Percentiles rank a stretch among this genome's conserved stretches.
Evolutionary conservation across 2,113 vertebrate genomes (phyloP).

Genomic region (Lichenostomus cassidix): DNA sequence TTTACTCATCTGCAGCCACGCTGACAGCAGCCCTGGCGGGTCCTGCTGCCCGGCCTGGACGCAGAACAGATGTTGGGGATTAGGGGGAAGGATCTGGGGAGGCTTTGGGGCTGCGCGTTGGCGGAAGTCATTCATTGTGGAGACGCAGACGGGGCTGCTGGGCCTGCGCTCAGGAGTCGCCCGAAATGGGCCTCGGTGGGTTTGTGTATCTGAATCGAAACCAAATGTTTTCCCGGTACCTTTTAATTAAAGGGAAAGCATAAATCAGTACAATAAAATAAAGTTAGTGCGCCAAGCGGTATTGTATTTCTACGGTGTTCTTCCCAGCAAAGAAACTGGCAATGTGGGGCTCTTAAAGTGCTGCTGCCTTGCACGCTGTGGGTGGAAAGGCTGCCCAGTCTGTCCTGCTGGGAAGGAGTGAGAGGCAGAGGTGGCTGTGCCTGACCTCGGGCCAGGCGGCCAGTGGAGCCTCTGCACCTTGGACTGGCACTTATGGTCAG

Average conservation of each 20-base stretch:
- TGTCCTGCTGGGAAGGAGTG: neutral
- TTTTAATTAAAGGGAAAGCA: conserved; percentile 55
- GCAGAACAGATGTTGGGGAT: conserved; percentile 75
- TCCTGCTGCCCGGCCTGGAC: conserved; percentile 43
- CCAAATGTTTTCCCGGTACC: conserved; percentile 30
- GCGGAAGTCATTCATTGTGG: conserved; percentile 70
- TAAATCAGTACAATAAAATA: conserved; percentile 31
- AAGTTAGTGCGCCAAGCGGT: neutral
- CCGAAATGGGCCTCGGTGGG: neutral
- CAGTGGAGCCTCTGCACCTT: neutral
- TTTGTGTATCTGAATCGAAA: conserved; percentile 6
- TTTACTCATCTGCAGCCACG: conserved; percentile 68
- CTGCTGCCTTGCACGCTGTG: fast-evolving
- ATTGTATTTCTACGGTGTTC: neutral
- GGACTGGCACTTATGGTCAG: fast-evolving
- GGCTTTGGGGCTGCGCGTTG: neutral
- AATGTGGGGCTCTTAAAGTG: neutral
- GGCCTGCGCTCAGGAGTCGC: neutral
- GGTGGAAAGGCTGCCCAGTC: neutral
- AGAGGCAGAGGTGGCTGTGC: neutral
- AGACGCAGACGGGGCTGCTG: neutral
- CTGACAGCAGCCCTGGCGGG: conserved; percentile 60
- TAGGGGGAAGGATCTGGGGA: conserved; percentile 45
- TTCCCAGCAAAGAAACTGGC: neutral
- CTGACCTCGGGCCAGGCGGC: neutral